Evolutionary conservation across 2,888 invertebrate species (phyloP), one percentile per base, ranked within the genome.

Genomic region (Willowsia nigromaculata): DNA sequence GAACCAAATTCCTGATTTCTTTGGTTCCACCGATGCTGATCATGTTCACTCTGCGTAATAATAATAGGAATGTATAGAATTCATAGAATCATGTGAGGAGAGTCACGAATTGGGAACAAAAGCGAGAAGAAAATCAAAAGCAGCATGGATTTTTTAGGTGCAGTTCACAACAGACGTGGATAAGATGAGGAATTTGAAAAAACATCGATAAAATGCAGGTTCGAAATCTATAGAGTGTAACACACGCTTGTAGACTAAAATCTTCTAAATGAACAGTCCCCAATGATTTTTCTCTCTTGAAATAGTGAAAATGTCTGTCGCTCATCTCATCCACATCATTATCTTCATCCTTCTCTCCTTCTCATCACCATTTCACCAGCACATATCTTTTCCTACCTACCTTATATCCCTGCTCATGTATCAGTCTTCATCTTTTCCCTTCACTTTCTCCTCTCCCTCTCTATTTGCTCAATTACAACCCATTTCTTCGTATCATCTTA

Each of bases 381-480:
- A n/a, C 65, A 9, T 30, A 15, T 33, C 33, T 65, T 65, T 33
- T 65, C 65, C 6, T 4, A 33, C n/a, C 15, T 27, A 1, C 33
- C 30, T n/a, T 7, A 9, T 74, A 22, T 68, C 33, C 2, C 18
- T n/a, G n/a, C n/a, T n/a, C 68, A 37, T 43, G 40, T 37, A 56
- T 65, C 74, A 27, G 25, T 2, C 53, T 30, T 71, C 84, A 53
- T 71, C 85, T 37, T 78, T 27, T 85, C 53, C 53, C 65, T 84
- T 84, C 33, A 1, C 33, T n/a, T 65, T 33, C n/a, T 33, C 33
- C 65, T 53, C 65, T 83, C 22, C 71, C 9, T 53, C 40, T 65
- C 76, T 88, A 53, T 90, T 90, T 89, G 86, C 86, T 86, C 90
- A 88, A 90, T 90, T 90, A 90, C 90, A 90, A 89, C 68, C 88